Base-by-base conservation (phyloP, 2,113 vertebrate species). In the Cinclus mexicanus region DNA sequence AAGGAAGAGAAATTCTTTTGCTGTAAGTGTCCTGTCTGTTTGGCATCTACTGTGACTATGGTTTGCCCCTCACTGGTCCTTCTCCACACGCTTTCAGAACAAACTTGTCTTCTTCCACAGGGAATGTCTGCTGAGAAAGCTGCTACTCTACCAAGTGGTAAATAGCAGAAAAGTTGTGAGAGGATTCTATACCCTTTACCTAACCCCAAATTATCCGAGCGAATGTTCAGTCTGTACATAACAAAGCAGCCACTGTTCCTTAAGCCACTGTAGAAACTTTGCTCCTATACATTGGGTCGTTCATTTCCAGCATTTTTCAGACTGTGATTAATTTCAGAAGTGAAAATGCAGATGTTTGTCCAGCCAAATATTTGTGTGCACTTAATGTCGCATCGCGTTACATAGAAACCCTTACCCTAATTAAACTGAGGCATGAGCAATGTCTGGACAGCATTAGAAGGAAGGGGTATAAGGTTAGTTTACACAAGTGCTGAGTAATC, bases 251-350 rank as follows among this genome's bases (percentile, higher is more conserved):
- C 50, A 56, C 65, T 96, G 50, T 95, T 96, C 77, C 83, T 90
- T 81, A 57, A 65, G 12, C 47, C 28, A 79, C 85, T 90, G 87
- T 16, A 87, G 87, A n/a, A 96, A 68, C 46, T 70, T 86, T 91
- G 52, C 29, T 91, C 35, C 35, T 79, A 37, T 19, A 83, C 63
- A 77, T 56, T 49, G 23, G 42, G 37, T 86, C 41, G 55, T 90
- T 96, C 33, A 83, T 89, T 83, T 87, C 82, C 42, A 83, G 37
- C n/a, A n/a, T 52, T 39, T 79, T 97, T 95, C 94, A 90, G 33
- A 83, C 85, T 92, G 82, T 80, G 81, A 61, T 91, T 92, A 87
- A 63, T 96, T 94, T 97, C 94, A 86, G 81, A 78, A 96, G 83
- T 72, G 85, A 87, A 95, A 94, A 93, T 92, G 68, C 90, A 96